Conservation (phyloP, 2,888 invertebrate genomes). For the Cantharis rustica region DNA sequence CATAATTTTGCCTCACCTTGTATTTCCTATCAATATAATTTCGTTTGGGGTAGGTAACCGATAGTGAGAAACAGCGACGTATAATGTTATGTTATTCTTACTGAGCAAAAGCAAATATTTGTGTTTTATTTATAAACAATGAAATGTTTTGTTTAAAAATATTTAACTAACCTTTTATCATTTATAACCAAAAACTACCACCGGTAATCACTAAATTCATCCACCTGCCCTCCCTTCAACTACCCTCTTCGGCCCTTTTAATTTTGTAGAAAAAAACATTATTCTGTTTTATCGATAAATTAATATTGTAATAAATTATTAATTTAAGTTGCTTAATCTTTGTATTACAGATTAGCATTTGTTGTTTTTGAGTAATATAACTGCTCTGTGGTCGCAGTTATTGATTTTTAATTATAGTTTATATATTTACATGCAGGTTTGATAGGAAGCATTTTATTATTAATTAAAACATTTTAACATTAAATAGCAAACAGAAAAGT, state of each 20-base stretch:
- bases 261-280: not conserved
- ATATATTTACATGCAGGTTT: not conserved
- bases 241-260: not conserved
- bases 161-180: not conserved
- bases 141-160: not conserved
- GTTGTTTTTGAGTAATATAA: not conserved
- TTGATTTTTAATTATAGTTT: not conserved
- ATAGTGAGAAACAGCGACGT: not conserved
- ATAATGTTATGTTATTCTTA: not conserved
- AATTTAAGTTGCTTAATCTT: not conserved
- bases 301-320: not conserved
- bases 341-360: not conserved
- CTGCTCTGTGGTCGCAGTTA: not conserved
- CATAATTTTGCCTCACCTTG: not conserved
- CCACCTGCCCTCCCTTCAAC: not conserved
- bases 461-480: not conserved
- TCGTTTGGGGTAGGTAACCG: not conserved
- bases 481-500: not conserved
- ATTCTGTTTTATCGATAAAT: not conserved
- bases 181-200: not conserved
- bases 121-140: not conserved
- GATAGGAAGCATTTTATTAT: not conserved
- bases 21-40: not conserved
- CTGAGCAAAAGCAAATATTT: not conserved
- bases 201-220: not conserved